phyloP scores from a whole-genome alignment of 2,113 vertebrate genomes.

The Platysternon megacephalum region DNA sequence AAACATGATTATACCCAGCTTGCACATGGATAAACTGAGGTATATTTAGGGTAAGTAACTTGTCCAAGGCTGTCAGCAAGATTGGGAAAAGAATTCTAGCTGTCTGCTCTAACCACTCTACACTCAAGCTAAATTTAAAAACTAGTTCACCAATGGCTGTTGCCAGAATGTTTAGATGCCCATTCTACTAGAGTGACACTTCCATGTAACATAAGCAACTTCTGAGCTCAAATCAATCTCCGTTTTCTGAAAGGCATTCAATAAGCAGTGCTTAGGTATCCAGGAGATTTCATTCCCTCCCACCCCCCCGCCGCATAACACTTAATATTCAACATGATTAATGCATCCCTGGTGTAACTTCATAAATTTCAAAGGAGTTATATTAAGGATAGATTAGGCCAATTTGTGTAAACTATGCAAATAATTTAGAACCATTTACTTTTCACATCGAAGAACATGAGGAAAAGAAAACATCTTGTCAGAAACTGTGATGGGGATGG shows the following conservation, averaged over 20 bases:
- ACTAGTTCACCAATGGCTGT: neutral
- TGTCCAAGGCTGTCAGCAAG: neutral
- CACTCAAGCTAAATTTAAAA: neutral
- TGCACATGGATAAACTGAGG: neutral
- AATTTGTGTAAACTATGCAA: neutral
- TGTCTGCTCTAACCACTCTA: neutral
- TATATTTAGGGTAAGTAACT: neutral
- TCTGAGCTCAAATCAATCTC: neutral
- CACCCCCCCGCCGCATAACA: neutral
- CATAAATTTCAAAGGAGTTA: neutral
- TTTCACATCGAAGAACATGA: neutral
- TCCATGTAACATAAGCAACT: neutral
- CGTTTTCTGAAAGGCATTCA: neutral
- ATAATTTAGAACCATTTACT: neutral
- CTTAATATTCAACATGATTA: neutral
- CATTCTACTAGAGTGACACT: neutral
- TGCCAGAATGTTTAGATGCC: neutral
- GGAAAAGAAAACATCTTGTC: neutral
- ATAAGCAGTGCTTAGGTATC: neutral
- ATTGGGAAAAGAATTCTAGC: neutral
- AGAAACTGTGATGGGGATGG: neutral
- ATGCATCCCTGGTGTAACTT: neutral
- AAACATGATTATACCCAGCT: neutral
- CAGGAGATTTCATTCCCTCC: neutral
- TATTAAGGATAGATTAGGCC: neutral